These are phyloP conservation scores for Ichneumon xanthorius DNA, from an alignment of 2,888 invertebrate species.

Conservation along the genomic window DNA sequence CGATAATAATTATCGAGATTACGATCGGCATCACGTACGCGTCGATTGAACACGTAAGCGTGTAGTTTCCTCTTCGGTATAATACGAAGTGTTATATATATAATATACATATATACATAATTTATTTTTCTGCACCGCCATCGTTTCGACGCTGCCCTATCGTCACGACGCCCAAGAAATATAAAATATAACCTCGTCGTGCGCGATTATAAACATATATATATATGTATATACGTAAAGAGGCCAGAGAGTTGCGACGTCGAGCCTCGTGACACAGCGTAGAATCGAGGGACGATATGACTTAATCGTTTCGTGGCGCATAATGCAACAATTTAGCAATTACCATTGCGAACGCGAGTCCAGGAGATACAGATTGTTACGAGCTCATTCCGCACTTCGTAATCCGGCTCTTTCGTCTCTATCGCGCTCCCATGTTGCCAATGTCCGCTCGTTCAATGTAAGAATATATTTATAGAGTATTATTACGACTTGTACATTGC, in stretches of 20 bases:
- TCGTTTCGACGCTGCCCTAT: slow-evolving; percentile 8
- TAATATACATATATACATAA: background rate
- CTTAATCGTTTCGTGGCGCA: slow-evolving; percentile 34
- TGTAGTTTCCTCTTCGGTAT: slow-evolving; percentile 50
- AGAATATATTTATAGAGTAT: slow-evolving; percentile 42
- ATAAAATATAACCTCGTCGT: slow-evolving; percentile 25
- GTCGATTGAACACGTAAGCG: slow-evolving; percentile 50
- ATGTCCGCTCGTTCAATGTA: background rate
- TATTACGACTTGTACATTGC: slow-evolving; percentile 12
- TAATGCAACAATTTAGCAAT: slow-evolving; percentile 56
- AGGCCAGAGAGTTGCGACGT: slow-evolving; percentile 5
- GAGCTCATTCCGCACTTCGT: slow-evolving; percentile 17
- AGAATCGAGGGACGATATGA: slow-evolving; percentile 42
- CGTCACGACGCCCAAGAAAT: slow-evolving; percentile 24
- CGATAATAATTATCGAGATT: slow-evolving; percentile 34
- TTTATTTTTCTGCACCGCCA: slow-evolving; percentile 19
- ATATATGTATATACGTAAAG: slow-evolving; percentile 4
- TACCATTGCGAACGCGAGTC: slow-evolving; percentile 22
- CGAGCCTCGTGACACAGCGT: background rate
- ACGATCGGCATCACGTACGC: slow-evolving; percentile 52
- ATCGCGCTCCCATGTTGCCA: background rate
- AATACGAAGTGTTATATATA: slow-evolving; percentile 12
- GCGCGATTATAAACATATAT: background rate
- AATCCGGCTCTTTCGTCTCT: background rate
- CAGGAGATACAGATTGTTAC: slow-evolving; percentile 25